Percentiles rank a stretch among this genome's conserved stretches.
Conservation (phyloP, 2,113 vertebrate genomes). For the Reinhardtius hippoglossoides region DNA sequence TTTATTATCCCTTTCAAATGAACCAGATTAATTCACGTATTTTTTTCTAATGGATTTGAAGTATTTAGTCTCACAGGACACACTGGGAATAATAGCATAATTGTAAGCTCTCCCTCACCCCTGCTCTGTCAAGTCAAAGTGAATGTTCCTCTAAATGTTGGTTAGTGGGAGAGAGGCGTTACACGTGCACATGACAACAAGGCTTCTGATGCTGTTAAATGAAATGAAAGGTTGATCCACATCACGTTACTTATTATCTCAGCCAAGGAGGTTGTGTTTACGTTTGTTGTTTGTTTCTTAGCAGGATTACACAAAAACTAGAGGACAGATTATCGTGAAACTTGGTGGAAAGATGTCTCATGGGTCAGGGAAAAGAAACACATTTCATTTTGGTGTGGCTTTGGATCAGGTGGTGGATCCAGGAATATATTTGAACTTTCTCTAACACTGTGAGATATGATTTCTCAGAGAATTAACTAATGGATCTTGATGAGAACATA, state of each 20-base stretch:
- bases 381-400: no score
- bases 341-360: no score
- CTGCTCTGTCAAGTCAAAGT: conserved; percentile 20
- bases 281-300: no score
- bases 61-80: conserved; percentile 68
- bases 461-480: no score
- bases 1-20: conserved; percentile 67
- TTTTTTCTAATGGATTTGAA: conserved; percentile 67
- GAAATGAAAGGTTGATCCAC: conserved; percentile 36
- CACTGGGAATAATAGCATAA: conserved; percentile 61
- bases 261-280: no score
- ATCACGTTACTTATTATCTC: conserved; percentile 10
- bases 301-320: no score
- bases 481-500: no score
- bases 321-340: no score
- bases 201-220: conserved; percentile 20
- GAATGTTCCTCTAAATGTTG: conserved; percentile 21
- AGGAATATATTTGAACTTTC: no score
- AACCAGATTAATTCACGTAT: conserved; percentile 66
- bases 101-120: conserved; percentile 52
- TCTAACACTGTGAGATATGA: no score
- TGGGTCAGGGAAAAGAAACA: no score
- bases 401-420: no score
- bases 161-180: conserved; percentile 4
- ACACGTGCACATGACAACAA: conserved; percentile 29